Evolutionary conservation across 2,888 invertebrate species (phyloP).

Genomic region (Mantis religiosa): DNA sequence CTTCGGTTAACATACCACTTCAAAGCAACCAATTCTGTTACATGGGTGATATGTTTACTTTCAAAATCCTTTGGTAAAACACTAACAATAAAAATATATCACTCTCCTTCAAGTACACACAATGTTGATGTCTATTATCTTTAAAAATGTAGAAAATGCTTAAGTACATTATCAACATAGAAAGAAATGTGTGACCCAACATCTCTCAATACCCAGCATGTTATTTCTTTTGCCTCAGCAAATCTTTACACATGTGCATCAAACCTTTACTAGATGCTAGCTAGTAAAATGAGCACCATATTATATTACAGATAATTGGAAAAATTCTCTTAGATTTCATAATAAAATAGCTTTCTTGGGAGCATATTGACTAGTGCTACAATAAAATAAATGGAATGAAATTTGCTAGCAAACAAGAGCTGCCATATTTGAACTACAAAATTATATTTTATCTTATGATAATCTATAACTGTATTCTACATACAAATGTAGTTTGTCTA

Average conservation of each 20-base stretch:
- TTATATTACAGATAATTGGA: background rate
- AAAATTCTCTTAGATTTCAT: background rate
- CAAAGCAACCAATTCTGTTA: constrained; percentile 1
- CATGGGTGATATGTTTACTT: background rate
- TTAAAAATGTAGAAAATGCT: background rate
- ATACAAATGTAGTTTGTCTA: background rate
- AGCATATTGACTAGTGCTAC: background rate
- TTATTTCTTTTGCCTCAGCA: background rate
- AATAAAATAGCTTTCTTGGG: background rate
- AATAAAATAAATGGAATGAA: background rate
- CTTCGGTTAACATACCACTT: background rate
- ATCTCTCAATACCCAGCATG: background rate
- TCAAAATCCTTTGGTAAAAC: background rate
- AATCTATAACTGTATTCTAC: background rate
- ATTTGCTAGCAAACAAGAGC: background rate
- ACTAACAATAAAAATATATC: background rate
- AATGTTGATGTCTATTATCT: background rate
- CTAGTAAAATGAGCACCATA: background rate
- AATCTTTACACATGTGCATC: background rate
- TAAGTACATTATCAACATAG: background rate
- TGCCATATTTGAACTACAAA: background rate
- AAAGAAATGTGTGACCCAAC: background rate
- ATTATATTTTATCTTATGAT: background rate
- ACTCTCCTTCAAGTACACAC: background rate
- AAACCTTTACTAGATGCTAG: background rate